Evolutionary conservation across 1,140 invertebrate species (phyloP), one percentile per base, ranked within the genome.

Genomic region (Diploscapter pachys): DNA sequence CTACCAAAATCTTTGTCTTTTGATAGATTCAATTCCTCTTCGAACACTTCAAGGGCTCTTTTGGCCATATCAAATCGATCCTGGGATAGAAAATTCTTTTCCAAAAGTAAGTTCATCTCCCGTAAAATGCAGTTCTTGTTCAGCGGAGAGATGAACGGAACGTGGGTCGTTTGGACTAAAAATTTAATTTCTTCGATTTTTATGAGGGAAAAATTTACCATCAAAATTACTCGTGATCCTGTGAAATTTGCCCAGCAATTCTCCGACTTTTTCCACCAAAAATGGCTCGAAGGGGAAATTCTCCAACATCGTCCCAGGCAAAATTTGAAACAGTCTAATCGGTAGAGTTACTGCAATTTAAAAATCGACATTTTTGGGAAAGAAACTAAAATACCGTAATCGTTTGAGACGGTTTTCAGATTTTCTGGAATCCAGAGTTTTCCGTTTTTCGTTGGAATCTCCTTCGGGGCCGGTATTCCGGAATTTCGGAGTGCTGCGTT

Each of bases 291-390:
- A 68, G 48, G 53, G 52, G 56, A 52, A 68, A 6, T 54, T 8
- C 57, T 68, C 66, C 5, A 68, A 55, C 5, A 68, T 54, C 11
- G n/a, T 68, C 57, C 66, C 66, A 68, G 66, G 51, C 6, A 68
- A 55, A 53, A 68, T 9, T 52, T 68, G 66, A 55, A 68, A 68
- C 5, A 54, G 49, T 54, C 66, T 51, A 9, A 68, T 31, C n/a
- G 66, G 66, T 31, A 68, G 51, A 68, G 50, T 11, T 5, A 68
- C 66, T 68, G 63, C 13, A 68, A 53, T 52, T n/a, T 5, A 6
- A 6, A 50, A 68, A 53, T 52, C 11, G 53, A 48, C 8, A 50
- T 6, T 9, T 64, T 64, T 31, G 8, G 53, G 53, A 68, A 31
- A 9, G 51, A 52, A 52, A 53, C 53, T 48, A 9, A 55, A 68